Evolutionary conservation across 2,888 invertebrate species (phyloP).

Genomic region (Eristalis arbustorum): DNA sequence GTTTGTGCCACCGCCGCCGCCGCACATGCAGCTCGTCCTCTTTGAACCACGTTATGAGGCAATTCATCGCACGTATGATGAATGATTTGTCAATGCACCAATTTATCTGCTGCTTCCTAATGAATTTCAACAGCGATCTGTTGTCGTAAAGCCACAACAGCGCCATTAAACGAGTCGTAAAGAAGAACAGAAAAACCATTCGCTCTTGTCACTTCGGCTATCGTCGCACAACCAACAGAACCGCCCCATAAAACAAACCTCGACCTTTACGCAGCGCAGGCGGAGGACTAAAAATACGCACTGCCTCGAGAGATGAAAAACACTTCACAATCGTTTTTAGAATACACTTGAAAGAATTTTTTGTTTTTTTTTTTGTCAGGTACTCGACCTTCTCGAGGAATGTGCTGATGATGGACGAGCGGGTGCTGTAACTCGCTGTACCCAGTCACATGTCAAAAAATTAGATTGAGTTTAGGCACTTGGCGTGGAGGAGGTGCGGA

Average conservation of each 20-base stretch:
- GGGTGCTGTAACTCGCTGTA: not conserved
- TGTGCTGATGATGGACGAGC: conserved; percentile 7
- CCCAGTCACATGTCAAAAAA: not conserved
- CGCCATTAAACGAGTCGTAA: not conserved
- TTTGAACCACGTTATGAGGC: not conserved
- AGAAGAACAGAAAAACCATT: too few relatives aligned
- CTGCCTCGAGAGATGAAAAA: not conserved
- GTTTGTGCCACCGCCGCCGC: not conserved
- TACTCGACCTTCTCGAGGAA: conserved; percentile 45
- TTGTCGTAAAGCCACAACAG: not conserved
- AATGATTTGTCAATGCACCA: not conserved
- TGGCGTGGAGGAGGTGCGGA: not conserved
- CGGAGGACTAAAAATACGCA: not conserved
- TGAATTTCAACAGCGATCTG: not conserved
- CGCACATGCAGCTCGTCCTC: not conserved
- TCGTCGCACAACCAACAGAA: not conserved
- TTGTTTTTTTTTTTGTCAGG: conserved; percentile 16
- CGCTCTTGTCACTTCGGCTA: not conserved
- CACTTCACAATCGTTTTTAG: conserved; percentile 31
- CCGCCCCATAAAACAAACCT: conserved; percentile 8
- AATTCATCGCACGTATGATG: not conserved
- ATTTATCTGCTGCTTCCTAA: not conserved
- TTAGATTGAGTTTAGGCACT: not conserved
- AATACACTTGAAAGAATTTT: conserved; percentile 7
- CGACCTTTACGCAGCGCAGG: not conserved